These are phyloP conservation scores for Cygnus buccinator DNA, from an alignment of 2,113 vertebrate species.

Conservation along the genomic window DNA sequence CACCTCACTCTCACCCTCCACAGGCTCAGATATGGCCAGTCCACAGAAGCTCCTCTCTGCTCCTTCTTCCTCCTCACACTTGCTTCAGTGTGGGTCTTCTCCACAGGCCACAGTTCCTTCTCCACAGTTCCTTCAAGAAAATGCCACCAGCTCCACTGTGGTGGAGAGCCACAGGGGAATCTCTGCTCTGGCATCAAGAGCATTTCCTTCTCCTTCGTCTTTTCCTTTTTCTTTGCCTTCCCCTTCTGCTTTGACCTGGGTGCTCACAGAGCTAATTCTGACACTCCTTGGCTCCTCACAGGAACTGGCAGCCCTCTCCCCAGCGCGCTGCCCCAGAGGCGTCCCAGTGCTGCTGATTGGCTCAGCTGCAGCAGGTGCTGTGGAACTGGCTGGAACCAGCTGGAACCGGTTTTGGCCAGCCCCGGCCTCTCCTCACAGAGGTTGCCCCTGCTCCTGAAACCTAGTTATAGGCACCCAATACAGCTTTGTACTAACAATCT, in stretches of 20 bases:
- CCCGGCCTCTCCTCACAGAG: neutral
- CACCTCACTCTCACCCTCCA: neutral
- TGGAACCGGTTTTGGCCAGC: neutral
- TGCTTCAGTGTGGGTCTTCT: neutral
- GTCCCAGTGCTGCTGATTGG: rapidly evolving
- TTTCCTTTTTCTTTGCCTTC: too few species aligned
- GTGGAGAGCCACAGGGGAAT: neutral
- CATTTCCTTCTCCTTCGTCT: neutral
- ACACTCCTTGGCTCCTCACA: rapidly evolving
- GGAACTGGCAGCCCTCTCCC: neutral
- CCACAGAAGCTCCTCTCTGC: neutral
- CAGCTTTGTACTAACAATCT: neutral
- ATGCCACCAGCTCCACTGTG: rapidly evolving
- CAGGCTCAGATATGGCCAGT: neutral
- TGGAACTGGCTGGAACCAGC: rapidly evolving
- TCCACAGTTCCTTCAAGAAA: neutral
- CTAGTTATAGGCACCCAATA: rapidly evolving
- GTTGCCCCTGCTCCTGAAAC: rapidly evolving
- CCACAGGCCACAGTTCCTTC: neutral
- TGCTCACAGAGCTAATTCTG: neutral
- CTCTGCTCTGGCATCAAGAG: neutral
- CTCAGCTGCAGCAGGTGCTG: neutral
- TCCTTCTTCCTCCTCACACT: neutral
- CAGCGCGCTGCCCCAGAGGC: rapidly evolving
- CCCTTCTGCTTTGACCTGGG: rapidly evolving